Evolutionary conservation across 2,797 vertebrate genomes (phyloP).

Genomic region (Brachymystax lenok): DNA sequence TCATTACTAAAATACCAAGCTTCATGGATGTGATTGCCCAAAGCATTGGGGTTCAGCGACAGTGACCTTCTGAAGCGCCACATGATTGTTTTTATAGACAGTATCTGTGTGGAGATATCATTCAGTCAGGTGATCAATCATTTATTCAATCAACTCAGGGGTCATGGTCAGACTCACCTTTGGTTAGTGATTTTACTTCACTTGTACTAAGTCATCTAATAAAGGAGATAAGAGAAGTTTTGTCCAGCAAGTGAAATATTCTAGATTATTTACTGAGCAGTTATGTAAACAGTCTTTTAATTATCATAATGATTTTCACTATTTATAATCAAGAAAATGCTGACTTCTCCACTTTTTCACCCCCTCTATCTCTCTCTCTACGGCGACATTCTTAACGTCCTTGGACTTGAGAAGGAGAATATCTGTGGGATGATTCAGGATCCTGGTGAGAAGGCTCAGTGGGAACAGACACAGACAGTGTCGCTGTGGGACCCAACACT

Average conservation of each 20-base stretch:
- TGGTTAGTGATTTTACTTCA: not conserved
- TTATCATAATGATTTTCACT: not conserved
- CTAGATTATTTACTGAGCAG: not conserved
- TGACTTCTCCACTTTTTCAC: not conserved
- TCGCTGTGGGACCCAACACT: conserved; percentile 68
- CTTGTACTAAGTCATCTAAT: not conserved
- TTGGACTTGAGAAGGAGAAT: conserved; percentile 86
- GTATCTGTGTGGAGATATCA: conserved; percentile 36
- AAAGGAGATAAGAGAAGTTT: not conserved
- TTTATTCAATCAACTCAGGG: too few species aligned
- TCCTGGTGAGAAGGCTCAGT: conserved; percentile 66
- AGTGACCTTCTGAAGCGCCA: conserved; percentile 84
- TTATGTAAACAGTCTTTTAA: not conserved
- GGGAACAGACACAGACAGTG: conserved; percentile 68
- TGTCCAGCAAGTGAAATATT: not conserved
- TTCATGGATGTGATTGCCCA: conserved; percentile 89
- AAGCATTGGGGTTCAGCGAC: conserved; percentile 85
- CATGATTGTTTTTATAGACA: conserved; percentile 13
- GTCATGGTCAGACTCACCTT: not conserved
- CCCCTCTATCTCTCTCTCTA: conserved; percentile 14
- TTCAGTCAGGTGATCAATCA: not conserved
- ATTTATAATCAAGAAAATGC: not conserved
- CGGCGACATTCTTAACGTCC: conserved; percentile 78
- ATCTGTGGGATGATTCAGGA: conserved; percentile 90
- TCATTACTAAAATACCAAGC: conserved; percentile 81